Conservation (phyloP, 2,797 vertebrate species). For the Falco rusticolus region DNA sequence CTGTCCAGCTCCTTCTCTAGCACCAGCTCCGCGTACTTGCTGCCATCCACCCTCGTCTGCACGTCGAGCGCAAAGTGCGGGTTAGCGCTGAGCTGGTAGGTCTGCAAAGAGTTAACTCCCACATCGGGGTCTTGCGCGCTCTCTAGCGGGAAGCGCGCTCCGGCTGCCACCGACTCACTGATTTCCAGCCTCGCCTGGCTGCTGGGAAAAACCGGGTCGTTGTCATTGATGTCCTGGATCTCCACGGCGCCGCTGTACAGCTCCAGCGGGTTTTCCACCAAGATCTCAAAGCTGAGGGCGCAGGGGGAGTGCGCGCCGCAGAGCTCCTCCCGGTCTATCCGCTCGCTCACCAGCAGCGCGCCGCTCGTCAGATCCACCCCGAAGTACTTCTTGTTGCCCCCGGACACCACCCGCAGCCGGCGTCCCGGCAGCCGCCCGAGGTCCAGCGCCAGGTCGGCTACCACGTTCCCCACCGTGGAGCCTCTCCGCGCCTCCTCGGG, state of each 20-base stretch:
- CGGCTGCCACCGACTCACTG: slow-evolving; percentile 76
- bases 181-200: slow-evolving; percentile 77
- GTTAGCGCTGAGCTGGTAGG: slow-evolving; percentile 77
- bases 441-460: slow-evolving; percentile 82
- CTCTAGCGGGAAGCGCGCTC: slow-evolving; percentile 82
- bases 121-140: slow-evolving; percentile 81
- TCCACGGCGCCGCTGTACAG: slow-evolving; percentile 82
- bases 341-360: slow-evolving; percentile 83
- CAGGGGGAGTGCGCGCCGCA: slow-evolving; percentile 81
- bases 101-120: slow-evolving; percentile 78
- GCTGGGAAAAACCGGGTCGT: slow-evolving; percentile 81
- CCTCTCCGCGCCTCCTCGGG: slow-evolving; percentile 86
- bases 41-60: slow-evolving; percentile 74
- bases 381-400: slow-evolving; percentile 80
- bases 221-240: slow-evolving; percentile 87
- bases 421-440: slow-evolving; percentile 74
- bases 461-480: slow-evolving; percentile 84
- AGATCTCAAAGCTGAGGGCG: slow-evolving; percentile 83
- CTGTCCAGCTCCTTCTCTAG: slow-evolving; percentile 76
- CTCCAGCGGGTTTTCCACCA: slow-evolving; percentile 86
- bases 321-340: slow-evolving; percentile 85
- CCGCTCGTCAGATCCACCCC: slow-evolving; percentile 84
- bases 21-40: slow-evolving; percentile 78
- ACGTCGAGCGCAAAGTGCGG: slow-evolving; percentile 76
- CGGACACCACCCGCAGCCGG: slow-evolving; percentile 80